phyloP scores from a whole-genome alignment of 2,888 invertebrate species.

The Timema podura region DNA sequence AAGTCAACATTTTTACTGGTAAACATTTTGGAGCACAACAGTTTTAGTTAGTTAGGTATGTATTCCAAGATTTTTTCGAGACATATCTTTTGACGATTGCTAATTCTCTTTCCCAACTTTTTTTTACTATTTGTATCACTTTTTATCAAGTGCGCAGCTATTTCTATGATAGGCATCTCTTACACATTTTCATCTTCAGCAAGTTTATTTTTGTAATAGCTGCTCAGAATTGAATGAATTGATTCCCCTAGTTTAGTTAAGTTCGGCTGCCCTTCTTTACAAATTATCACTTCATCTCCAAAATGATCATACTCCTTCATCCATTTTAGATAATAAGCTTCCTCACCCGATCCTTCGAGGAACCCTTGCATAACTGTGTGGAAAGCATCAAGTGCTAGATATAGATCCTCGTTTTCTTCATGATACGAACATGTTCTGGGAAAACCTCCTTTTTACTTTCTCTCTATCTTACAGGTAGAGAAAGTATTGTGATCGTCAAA shows the following conservation, averaged over 20 bases:
- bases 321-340: background rate
- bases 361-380: background rate
- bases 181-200: background rate
- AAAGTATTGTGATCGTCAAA: too few relatives aligned
- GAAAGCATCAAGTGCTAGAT: background rate
- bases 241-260: background rate
- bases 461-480: too few relatives aligned
- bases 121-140: background rate
- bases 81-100: too few relatives aligned
- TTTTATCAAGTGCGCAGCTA: background rate
- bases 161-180: background rate
- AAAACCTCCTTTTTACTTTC: background rate
- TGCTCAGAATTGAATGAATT: background rate
- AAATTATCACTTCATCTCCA: background rate
- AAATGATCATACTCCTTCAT: slow-evolving; percentile 1
- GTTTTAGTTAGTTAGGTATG: too few relatives aligned
- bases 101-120: background rate
- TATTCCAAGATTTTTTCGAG: too few relatives aligned
- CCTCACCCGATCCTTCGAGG: background rate
- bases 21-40: too few relatives aligned
- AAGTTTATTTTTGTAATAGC: background rate
- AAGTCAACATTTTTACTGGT: too few relatives aligned
- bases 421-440: background rate
- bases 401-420: background rate
- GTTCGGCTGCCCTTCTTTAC: background rate